Evolutionary conservation across 2,113 vertebrate species (phyloP), one percentile per base, ranked within the genome.

Genomic region (Aplodontia rufa): DNA sequence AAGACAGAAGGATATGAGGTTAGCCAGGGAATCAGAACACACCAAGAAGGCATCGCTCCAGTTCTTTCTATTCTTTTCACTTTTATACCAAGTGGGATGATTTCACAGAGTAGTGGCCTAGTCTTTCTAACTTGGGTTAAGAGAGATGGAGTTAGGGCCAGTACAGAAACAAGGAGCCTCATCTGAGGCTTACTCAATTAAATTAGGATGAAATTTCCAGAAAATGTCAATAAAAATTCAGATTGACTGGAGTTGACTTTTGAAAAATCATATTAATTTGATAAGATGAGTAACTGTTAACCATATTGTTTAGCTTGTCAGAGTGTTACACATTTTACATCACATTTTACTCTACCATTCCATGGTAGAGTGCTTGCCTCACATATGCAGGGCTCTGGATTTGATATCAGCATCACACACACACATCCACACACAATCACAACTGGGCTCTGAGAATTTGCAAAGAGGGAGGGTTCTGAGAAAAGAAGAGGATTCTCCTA

Each of bases 191-290:
- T 72, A 30, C 5, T n/a, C 66, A 53, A 22, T 32, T 66, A 45
- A 58, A 24, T 64, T n/a, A 51, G 28, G 12, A 40, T 13, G 5
- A 66, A 81, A 28, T 79, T 19, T 53, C 5, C 24, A 68, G 91
- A 45, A 88, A 76, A 72, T 40, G 14, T 58, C 45, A 58, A 19
- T 8, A 55, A 1, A 64, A 88, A 49, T 11, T 90, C 51, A 51
- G n/a, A 72, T 14, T 91, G 6, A 28, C 11, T 32, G 68, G 51
- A 66, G 22, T 0, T 45, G 16, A 80, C 55, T 40, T 89, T 93
- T 53, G 58, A 81, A n/a, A 60, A 91, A 86, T 45, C 5, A 40
- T 71, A 37, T 75, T 68, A 91, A 62, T 47, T 49, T n/a, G n/a
- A 75, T 80, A 12, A 28, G 9, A 35, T 66, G 22, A 64, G 42